Base-by-base conservation (phyloP, 92 coral and sea anemone genomes). In the Phymanthus crucifer region DNA sequence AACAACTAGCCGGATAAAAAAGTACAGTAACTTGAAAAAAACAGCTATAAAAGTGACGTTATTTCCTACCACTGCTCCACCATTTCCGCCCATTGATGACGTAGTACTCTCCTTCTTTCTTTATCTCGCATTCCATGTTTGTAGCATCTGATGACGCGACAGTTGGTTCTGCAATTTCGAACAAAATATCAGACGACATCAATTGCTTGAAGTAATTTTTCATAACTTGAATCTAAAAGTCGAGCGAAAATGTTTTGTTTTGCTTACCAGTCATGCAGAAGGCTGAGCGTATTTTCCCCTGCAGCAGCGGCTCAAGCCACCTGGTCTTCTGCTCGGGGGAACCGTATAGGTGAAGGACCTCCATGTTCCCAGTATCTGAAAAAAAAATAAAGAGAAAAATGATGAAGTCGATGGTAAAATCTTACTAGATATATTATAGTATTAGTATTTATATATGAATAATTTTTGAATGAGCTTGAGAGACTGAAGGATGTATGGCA, bases 91-190 rank as follows among this genome's bases (percentile, higher is more conserved):
- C 99, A 74, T 93, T 93, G 32, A 96, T 78, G 75, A 96, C 91
- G 78, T 87, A 84, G 47, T 89, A 83, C 24, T 81, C 45, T 16
- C 94, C 90, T 40, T 89, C 88, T 17, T 85, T 82, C 19, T 69
- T 87, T 67, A 96, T 91, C 69, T 87, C 86, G 73, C 99, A 96
- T 88, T 93, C 95, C 94, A 96, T 96, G 83, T 96, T 96, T 72
- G 99, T 96, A 32, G 99, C 99, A 82, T 96, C 99, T 40, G 99
- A 96, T 40, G 99, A 96, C 16, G 99, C 99, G 29, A 96, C 98
- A 66, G 76, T 93, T 17, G 99, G 99, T 71, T 96, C 99, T 94
- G 80, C 1, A 72, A 66, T 26, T 40, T 50, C 47, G 14, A 31
- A n/a, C 24, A 70, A n/a, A 70, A 34, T 6, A 70, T 13, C 68